Conservation (phyloP, 2,888 invertebrate genomes). For the Microctonus brassicae region DNA sequence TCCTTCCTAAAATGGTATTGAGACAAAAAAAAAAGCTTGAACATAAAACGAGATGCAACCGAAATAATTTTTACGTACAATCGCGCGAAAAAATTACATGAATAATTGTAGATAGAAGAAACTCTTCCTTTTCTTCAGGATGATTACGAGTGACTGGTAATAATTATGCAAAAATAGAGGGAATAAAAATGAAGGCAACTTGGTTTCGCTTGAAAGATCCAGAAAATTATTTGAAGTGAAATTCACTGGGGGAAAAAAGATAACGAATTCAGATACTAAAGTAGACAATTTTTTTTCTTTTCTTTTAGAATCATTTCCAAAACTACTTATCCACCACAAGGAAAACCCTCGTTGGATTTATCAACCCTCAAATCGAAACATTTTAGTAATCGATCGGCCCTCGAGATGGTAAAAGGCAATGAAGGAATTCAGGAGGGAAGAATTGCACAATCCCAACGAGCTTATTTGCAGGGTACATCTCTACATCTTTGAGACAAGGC, state of each 20-base stretch:
- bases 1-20: slow-evolving; percentile 29
- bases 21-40: not conserved
- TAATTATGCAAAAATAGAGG: not conserved
- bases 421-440: too few relatives aligned
- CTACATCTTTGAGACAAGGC: not conserved
- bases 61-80: slow-evolving; percentile 15
- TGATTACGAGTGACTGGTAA: not conserved
- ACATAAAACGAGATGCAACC: slow-evolving; percentile 6
- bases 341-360: too few relatives aligned
- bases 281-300: too few relatives aligned
- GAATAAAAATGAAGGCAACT: not conserved
- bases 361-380: too few relatives aligned
- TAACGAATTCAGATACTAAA: too few relatives aligned
- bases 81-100: slow-evolving; percentile 15
- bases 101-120: not conserved
- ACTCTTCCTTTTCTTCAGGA: not conserved
- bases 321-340: too few relatives aligned
- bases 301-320: too few relatives aligned
- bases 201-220: not conserved
- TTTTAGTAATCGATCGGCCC: too few relatives aligned
- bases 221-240: not conserved
- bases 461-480: not conserved
- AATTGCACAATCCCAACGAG: too few relatives aligned
- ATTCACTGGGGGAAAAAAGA: not conserved
- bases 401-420: too few relatives aligned